A percentile compares a stretch with the other conserved stretches of the same genome.
These are phyloP conservation scores for Scarus forsteni DNA, from an alignment of 2,797 vertebrate species.

Conservation along the genomic window DNA sequence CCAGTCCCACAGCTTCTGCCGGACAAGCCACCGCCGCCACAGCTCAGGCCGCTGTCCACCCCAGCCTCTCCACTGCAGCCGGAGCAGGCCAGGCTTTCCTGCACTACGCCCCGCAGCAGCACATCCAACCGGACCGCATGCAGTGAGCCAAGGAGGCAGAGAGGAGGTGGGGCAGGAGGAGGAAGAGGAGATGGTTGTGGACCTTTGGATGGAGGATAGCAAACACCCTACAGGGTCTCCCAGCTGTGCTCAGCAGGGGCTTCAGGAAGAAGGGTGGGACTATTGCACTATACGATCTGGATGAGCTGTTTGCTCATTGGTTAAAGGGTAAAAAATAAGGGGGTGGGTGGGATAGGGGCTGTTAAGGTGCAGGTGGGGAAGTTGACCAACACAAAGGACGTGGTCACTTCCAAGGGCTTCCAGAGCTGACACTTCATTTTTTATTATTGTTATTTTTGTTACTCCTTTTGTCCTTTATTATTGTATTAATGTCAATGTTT, in stretches of 20 bases:
- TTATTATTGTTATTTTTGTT: constrained; percentile 55
- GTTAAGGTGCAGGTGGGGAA: constrained; percentile 55
- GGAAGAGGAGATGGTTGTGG: not conserved
- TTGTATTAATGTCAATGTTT: constrained; percentile 77
- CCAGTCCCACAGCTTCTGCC: constrained; percentile 71
- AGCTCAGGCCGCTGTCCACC: constrained; percentile 78
- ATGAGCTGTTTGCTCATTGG: constrained; percentile 59
- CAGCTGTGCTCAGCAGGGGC: constrained; percentile 47
- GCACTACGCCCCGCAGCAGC: constrained; percentile 91
- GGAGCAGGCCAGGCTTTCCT: constrained; percentile 85
- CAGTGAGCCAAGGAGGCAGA: constrained; percentile 81
- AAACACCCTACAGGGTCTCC: constrained; percentile 48
- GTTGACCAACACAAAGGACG: constrained; percentile 59
- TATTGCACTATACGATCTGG: constrained; percentile 80
- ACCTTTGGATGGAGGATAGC: constrained; percentile 39
- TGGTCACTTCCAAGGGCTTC: constrained; percentile 75
- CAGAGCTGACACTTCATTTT: constrained; percentile 76
- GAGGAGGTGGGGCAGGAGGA: not conserved
- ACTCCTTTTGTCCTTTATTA: constrained; percentile 64
- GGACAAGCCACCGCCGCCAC: constrained; percentile 75
- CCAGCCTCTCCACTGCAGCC: constrained; percentile 77
- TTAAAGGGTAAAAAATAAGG: constrained; percentile 32
- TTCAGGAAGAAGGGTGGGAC: constrained; percentile 77
- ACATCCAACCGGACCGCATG: constrained; percentile 93
- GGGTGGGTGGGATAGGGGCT: constrained; percentile 31